A percentile compares a stretch with the other conserved stretches of the same genome.
phyloP scores from a whole-genome alignment of 2,888 invertebrate genomes.

The Cenopis cana region DNA sequence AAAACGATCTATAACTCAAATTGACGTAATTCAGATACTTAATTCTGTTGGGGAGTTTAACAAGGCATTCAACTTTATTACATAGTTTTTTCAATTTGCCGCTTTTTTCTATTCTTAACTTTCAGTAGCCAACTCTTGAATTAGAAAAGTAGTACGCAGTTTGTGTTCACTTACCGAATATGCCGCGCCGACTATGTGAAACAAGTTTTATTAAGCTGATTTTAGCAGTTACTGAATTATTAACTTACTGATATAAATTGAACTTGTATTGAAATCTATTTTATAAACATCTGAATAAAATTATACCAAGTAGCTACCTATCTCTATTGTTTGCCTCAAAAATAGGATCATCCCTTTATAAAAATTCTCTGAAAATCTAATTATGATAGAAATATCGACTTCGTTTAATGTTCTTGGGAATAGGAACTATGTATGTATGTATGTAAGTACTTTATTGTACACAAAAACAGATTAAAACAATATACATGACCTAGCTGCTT shows the following conservation, averaged over 20 bases:
- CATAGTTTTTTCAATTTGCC: too few relatives aligned
- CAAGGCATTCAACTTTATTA: too few relatives aligned
- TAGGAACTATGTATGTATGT: too few relatives aligned
- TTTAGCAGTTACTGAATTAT: background rate
- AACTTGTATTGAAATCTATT: conserved; percentile 25
- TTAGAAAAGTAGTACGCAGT: background rate
- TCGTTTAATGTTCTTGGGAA: too few relatives aligned
- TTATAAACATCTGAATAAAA: conserved; percentile 23
- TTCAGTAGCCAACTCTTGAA: background rate
- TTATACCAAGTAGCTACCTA: background rate
- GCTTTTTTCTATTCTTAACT: too few relatives aligned
- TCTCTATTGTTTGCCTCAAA: background rate
- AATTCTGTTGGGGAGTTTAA: too few relatives aligned
- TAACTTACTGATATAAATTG: conserved; percentile 4
- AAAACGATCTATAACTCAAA: background rate
- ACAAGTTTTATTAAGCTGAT: background rate
- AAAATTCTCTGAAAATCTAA: too few relatives aligned
- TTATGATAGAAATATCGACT: too few relatives aligned
- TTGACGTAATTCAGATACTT: background rate
- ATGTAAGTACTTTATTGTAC: too few relatives aligned
- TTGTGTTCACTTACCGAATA: background rate
- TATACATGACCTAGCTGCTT: too few relatives aligned
- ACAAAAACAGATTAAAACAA: too few relatives aligned
- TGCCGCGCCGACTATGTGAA: background rate
- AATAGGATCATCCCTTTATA: too few relatives aligned